A percentile compares a stretch with the other conserved stretches of the same genome.
Evolutionary conservation across 1,140 invertebrate genomes (phyloP).

Genomic region (Procambarus virginalis): DNA sequence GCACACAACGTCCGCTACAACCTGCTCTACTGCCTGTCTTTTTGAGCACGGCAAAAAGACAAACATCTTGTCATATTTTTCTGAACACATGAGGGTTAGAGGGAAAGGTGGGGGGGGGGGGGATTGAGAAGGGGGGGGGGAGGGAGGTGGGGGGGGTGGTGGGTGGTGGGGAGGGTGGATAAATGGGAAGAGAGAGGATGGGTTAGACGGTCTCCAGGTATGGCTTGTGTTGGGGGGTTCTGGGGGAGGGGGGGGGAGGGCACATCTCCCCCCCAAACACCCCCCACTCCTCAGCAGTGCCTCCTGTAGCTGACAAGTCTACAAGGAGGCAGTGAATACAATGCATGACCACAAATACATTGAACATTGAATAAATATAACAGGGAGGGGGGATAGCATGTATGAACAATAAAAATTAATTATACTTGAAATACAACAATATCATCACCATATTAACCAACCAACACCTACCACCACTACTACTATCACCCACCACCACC

Average conservation of each 20-base stretch:
- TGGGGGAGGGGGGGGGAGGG: too few relatives aligned
- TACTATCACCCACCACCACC: too few relatives aligned
- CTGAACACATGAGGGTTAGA: slow-evolving; percentile 18
- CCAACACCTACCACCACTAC: too few relatives aligned
- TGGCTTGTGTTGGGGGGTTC: background rate
- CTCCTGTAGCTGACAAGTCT: background rate
- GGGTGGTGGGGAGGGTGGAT: background rate
- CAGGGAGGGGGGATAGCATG: too few relatives aligned
- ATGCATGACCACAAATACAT: background rate
- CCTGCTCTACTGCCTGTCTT: slow-evolving; percentile 60
- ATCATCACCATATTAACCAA: too few relatives aligned
- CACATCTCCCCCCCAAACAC: background rate
- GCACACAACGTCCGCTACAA: slow-evolving; percentile 19
- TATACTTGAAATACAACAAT: too few relatives aligned
- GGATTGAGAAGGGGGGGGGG: background rate
- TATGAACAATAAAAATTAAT: background rate
- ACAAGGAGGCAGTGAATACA: background rate
- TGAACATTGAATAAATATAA: too few relatives aligned
- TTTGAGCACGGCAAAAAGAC: slow-evolving; percentile 52
- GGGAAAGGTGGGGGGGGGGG: background rate
- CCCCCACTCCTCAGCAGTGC: background rate
- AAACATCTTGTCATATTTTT: slow-evolving; percentile 65
- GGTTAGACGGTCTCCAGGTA: too few relatives aligned
- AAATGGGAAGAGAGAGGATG: background rate
- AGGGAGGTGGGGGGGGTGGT: background rate